Evolutionary conservation across 2,888 invertebrate species (phyloP).

Genomic region (Cheilosia soror): DNA sequence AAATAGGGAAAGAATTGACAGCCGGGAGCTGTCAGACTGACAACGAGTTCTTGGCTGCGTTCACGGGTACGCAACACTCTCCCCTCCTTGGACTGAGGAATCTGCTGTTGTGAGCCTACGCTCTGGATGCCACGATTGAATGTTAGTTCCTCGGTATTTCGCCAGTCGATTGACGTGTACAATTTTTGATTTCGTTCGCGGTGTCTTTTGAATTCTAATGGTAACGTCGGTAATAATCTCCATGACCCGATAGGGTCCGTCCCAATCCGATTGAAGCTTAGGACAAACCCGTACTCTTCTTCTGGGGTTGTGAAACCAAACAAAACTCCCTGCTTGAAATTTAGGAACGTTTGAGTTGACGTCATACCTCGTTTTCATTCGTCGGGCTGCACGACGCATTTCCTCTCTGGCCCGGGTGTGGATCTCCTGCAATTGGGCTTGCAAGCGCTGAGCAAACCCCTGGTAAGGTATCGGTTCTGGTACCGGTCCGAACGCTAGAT

Average conservation of each 20-base stretch:
- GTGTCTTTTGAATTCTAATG: slow-evolving; percentile 36
- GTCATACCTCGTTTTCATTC: slow-evolving; percentile 26
- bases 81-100: too few relatives aligned
- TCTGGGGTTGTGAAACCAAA: slow-evolving; percentile 26
- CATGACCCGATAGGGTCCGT: slow-evolving; percentile 22
- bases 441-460: slow-evolving; percentile 13
- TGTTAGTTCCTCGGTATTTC: slow-evolving; percentile 5
- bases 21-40: not conserved
- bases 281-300: slow-evolving; percentile 23
- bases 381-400: not conserved
- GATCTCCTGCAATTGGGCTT: slow-evolving; percentile 8
- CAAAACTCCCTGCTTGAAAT: slow-evolving; percentile 25
- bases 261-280: slow-evolving; percentile 40
- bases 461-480: slow-evolving; percentile 1
- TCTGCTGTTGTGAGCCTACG: too few relatives aligned
- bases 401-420: not conserved
- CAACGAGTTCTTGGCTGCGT: too few relatives aligned
- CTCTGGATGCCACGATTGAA: too few relatives aligned
- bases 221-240: slow-evolving; percentile 25
- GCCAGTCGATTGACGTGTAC: slow-evolving; percentile 17
- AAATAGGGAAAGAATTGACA: too few relatives aligned
- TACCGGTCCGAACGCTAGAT: slow-evolving; percentile 76
- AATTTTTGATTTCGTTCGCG: slow-evolving; percentile 24
- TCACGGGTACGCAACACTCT: too few relatives aligned
- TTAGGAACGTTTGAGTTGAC: slow-evolving; percentile 1